phyloP scores from a whole-genome alignment of 1,140 invertebrate genomes.

The Elysia chlorotica region DNA sequence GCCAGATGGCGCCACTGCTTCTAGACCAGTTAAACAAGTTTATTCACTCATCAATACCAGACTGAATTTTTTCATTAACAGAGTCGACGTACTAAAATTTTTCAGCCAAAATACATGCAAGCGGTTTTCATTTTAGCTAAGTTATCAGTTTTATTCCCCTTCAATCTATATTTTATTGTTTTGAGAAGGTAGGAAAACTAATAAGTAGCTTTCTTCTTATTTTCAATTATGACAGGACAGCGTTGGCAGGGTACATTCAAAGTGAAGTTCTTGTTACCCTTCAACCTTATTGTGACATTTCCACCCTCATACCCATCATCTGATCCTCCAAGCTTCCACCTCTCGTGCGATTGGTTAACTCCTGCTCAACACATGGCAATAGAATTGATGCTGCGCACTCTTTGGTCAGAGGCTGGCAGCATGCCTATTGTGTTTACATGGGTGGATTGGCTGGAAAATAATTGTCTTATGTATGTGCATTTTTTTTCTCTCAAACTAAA shows the following conservation, averaged over 20 bases:
- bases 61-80: not conserved
- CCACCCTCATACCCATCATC: slow-evolving; percentile 40
- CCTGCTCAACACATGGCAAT: slow-evolving; percentile 26
- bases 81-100: not conserved
- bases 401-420: slow-evolving; percentile 34
- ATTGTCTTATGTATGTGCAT: slow-evolving; percentile 31
- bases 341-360: slow-evolving; percentile 39
- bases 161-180: too few relatives aligned
- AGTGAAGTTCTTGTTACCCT: slow-evolving; percentile 34
- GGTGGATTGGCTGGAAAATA: slow-evolving; percentile 48
- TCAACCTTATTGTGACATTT: slow-evolving; percentile 35
- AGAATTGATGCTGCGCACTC: slow-evolving; percentile 31
- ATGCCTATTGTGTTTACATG: slow-evolving; percentile 44
- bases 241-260: slow-evolving; percentile 32
- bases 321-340: slow-evolving; percentile 33
- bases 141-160: not conserved
- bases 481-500: too few relatives aligned
- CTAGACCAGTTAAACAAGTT: too few relatives aligned
- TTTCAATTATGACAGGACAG: slow-evolving; percentile 29
- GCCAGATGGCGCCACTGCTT: too few relatives aligned
- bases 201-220: too few relatives aligned
- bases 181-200: too few relatives aligned
- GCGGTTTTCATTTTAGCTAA: not conserved
- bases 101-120: not conserved
- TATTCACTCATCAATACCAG: too few relatives aligned